A percentile compares a stretch with the other conserved stretches of the same genome.
Evolutionary conservation across 2,797 vertebrate genomes (phyloP).

Genomic region (Carduelis carduelis): DNA sequence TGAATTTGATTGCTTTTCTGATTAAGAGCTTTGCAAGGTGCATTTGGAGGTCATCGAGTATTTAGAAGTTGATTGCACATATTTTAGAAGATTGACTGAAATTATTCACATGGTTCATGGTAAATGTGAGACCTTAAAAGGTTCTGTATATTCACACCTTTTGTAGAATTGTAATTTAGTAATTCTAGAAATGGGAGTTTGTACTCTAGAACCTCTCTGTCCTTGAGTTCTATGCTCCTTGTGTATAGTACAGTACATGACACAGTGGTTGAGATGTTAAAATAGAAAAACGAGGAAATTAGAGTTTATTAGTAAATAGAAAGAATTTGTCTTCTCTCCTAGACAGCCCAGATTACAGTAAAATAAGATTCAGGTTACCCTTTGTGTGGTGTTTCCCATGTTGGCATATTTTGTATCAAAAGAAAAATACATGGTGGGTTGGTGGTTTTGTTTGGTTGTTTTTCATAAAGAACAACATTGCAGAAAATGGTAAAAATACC

Average conservation of each 20-base stretch:
- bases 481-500: conserved; percentile 15
- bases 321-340: conserved; percentile 24
- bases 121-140: conserved; percentile 32
- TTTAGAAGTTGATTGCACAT: neutral
- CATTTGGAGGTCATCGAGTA: neutral
- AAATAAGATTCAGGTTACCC: conserved; percentile 12
- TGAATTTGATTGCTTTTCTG: conserved; percentile 16
- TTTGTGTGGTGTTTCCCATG: conserved; percentile 13
- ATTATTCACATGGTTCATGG: neutral
- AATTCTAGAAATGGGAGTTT: conserved; percentile 50
- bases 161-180: conserved; percentile 24
- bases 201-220: conserved; percentile 41
- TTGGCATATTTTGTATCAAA: neutral
- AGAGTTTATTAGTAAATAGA: conserved; percentile 37
- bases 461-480: neutral
- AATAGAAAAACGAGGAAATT: conserved; percentile 53
- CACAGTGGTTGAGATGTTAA: conserved; percentile 39
- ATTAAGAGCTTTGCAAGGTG: neutral
- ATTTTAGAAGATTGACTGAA: neutral
- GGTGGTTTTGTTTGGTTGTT: neutral
- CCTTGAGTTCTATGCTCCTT: conserved; percentile 27
- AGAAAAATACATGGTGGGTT: neutral
- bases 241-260: conserved; percentile 24
- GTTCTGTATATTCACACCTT: conserved; percentile 22
- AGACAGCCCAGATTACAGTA: conserved; percentile 11